These are phyloP conservation scores for Eupeodes luniger DNA, from an alignment of 2,888 invertebrate genomes.

Conservation along the genomic window DNA sequence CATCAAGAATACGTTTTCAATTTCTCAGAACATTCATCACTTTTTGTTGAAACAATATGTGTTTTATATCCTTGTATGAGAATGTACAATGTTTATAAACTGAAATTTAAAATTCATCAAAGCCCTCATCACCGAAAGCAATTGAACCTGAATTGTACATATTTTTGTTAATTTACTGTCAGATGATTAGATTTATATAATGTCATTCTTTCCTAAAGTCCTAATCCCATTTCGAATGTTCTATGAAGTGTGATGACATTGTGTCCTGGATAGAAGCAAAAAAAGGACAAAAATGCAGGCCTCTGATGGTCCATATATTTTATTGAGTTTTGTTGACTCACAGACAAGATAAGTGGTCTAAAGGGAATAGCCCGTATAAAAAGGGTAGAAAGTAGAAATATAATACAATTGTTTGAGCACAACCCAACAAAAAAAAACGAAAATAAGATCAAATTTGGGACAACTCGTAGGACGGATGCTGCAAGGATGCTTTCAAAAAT, in stretches of 20 bases:
- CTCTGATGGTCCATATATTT: neutral
- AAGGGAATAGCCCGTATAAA: conserved; percentile 33
- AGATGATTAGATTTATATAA: conserved; percentile 11
- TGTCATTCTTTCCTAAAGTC: neutral
- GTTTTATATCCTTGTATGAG: neutral
- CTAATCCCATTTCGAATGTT: neutral
- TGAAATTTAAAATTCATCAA: conserved; percentile 39
- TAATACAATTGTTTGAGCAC: conserved; percentile 3
- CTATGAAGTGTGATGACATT: neutral
- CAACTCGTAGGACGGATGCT: neutral
- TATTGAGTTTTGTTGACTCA: conserved; percentile 17
- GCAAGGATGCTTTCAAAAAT: conserved; percentile 23
- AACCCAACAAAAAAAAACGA: neutral
- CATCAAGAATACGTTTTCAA: conserved; percentile 26
- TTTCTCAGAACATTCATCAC: conserved; percentile 53
- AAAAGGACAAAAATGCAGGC: conserved; percentile 6
- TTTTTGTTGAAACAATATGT: neutral
- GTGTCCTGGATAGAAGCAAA: neutral
- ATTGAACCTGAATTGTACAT: conserved; percentile 26
- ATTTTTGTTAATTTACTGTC: conserved; percentile 35
- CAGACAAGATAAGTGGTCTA: conserved; percentile 28
- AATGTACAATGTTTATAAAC: neutral
- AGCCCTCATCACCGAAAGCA: conserved; percentile 24
- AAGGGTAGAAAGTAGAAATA: neutral
- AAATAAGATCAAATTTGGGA: conserved; percentile 16